Evolutionary conservation across 2,113 vertebrate species (phyloP).

Genomic region (Ursus arctos): DNA sequence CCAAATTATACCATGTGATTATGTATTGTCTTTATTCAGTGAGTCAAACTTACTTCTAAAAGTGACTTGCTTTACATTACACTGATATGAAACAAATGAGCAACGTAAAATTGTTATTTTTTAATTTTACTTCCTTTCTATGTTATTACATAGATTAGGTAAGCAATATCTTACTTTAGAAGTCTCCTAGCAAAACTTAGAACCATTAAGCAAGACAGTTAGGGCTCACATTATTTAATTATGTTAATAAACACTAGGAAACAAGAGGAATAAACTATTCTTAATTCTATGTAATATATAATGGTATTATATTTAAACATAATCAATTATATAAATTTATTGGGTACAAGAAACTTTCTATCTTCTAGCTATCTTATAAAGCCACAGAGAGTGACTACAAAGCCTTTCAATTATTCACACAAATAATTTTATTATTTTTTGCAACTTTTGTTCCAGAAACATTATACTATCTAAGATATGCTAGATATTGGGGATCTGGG

Average conservation of each 20-base stretch:
- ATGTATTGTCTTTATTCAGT: background rate
- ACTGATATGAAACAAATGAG: background rate
- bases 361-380: background rate
- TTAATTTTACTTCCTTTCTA: background rate
- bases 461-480: background rate
- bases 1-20: background rate
- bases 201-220: background rate
- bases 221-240: background rate
- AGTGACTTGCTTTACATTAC: background rate
- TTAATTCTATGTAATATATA: background rate
- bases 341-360: background rate
- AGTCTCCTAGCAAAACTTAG: background rate
- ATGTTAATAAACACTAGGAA: background rate
- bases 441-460: background rate
- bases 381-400: background rate
- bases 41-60: background rate
- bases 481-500: background rate
- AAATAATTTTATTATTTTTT: slow-evolving; percentile 26
- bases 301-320: background rate
- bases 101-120: background rate
- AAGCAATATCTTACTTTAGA: slow-evolving; percentile 14
- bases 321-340: background rate
- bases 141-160: background rate
- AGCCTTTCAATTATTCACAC: background rate
- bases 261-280: slow-evolving; percentile 6